Conservation (phyloP, 2,888 invertebrate species). For the Odontomyia ornata region DNA sequence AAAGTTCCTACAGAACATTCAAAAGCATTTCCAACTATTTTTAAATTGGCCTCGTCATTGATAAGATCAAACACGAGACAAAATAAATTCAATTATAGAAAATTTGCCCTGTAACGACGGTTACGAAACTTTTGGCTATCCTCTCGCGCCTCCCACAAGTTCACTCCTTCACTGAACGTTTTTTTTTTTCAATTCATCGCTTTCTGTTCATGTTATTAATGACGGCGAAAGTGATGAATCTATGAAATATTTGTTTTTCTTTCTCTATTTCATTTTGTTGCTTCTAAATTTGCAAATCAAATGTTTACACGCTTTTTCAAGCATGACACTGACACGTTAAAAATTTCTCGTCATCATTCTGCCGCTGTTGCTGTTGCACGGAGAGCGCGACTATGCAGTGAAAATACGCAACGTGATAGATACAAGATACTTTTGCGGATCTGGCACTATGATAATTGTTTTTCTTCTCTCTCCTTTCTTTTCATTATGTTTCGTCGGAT, state of each 20-base stretch:
- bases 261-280: background rate
- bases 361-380: background rate
- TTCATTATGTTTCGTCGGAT: no score
- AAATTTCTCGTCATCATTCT: background rate
- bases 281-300: background rate
- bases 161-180: no score
- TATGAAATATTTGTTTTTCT: background rate
- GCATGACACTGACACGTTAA: background rate
- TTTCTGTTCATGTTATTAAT: background rate
- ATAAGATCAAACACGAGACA: background rate
- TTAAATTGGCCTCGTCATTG: background rate
- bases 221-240: conserved; percentile 5
- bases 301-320: background rate
- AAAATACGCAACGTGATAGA: no score
- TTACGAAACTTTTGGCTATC: background rate
- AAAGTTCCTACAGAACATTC: no score
- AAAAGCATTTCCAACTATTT: background rate
- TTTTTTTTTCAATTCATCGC: background rate
- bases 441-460: conserved; percentile 5
- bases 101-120: background rate
- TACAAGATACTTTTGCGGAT: conserved; percentile 1
- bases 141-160: background rate
- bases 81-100: background rate
- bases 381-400: background rate
- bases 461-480: background rate